Conservation (phyloP, 2,888 invertebrate species). For the Leptarthrus brevirostris region DNA sequence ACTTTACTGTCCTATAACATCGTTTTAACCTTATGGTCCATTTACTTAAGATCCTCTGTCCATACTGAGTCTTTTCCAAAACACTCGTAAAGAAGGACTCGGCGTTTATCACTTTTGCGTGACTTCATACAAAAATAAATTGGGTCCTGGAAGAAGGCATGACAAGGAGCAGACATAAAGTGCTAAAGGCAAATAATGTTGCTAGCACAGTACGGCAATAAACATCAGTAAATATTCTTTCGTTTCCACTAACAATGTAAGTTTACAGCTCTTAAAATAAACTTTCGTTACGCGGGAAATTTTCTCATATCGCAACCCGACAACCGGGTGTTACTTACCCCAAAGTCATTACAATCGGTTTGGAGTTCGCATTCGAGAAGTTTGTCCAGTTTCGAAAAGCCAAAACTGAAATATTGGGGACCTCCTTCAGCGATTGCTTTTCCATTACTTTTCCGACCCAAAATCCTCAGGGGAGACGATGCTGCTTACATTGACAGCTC, state of each 20-base stretch:
- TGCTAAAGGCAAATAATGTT: slow-evolving; percentile 1
- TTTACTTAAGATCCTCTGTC: too few relatives aligned
- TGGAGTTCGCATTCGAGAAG: too few relatives aligned
- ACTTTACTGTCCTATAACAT: too few relatives aligned
- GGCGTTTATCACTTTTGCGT: too few relatives aligned
- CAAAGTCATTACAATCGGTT: neutral
- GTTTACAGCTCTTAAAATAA: slow-evolving; percentile 12
- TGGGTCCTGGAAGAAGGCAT: too few relatives aligned
- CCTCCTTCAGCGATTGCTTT: neutral
- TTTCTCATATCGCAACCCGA: neutral
- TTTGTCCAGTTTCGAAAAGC: too few relatives aligned
- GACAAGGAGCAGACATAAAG: neutral
- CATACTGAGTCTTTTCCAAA: too few relatives aligned
- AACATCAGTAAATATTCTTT: neutral
- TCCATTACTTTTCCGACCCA: neutral
- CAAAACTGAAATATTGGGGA: slow-evolving; percentile 2
- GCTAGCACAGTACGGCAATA: slow-evolving; percentile 15
- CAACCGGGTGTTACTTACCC: neutral
- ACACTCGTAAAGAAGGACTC: too few relatives aligned
- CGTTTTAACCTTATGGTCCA: too few relatives aligned
- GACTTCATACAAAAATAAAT: too few relatives aligned
- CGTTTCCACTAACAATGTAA: slow-evolving; percentile 8
- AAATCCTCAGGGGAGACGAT: neutral
- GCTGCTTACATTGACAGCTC: slow-evolving; percentile 8
- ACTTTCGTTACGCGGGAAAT: neutral